A percentile compares a stretch with the other conserved stretches of the same genome.
These are phyloP conservation scores for Microplitis manilae DNA, from an alignment of 2,888 invertebrate genomes.

Conservation along the genomic window DNA sequence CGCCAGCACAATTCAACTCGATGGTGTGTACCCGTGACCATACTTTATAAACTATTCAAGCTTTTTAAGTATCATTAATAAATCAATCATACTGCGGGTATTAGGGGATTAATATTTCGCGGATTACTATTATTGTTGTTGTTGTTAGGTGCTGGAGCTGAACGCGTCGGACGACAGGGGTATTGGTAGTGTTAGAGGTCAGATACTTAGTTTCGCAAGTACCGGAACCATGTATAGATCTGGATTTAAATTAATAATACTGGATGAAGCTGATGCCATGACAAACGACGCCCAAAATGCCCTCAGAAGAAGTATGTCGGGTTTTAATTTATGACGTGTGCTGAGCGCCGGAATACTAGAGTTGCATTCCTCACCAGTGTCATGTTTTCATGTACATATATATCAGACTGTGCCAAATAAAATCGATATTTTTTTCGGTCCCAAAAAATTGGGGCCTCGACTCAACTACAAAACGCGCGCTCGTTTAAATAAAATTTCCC, in stretches of 20 bases:
- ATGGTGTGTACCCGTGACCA: conserved; percentile 79
- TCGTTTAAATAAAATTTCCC: too few relatives aligned
- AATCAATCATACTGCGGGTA: conserved; percentile 75
- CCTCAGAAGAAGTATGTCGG: conserved; percentile 83
- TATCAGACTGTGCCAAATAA: too few relatives aligned
- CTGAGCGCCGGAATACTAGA: background rate
- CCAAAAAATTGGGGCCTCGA: too few relatives aligned
- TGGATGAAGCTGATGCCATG: conserved; percentile 99
- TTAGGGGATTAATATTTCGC: conserved; percentile 63
- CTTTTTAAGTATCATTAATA: conserved; percentile 21
- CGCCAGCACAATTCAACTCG: conserved; percentile 90
- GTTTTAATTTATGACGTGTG: conserved; percentile 4
- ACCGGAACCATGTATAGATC: conserved; percentile 95
- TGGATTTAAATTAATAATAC: conserved; percentile 94
- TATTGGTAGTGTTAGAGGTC: conserved; percentile 93
- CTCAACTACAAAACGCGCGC: too few relatives aligned
- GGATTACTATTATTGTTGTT: background rate
- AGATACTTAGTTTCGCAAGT: conserved; percentile 96
- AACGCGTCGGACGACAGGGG: conserved; percentile 99
- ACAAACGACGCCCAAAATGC: conserved; percentile 99
- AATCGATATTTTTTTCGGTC: too few relatives aligned
- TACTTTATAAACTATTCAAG: conserved; percentile 24
- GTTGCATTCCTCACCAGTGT: conserved; percentile 8
- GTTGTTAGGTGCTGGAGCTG: conserved; percentile 74
- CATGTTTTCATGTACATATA: background rate